phyloP scores from a whole-genome alignment of 2,888 invertebrate genomes.

The Scaeva pyrastri region DNA sequence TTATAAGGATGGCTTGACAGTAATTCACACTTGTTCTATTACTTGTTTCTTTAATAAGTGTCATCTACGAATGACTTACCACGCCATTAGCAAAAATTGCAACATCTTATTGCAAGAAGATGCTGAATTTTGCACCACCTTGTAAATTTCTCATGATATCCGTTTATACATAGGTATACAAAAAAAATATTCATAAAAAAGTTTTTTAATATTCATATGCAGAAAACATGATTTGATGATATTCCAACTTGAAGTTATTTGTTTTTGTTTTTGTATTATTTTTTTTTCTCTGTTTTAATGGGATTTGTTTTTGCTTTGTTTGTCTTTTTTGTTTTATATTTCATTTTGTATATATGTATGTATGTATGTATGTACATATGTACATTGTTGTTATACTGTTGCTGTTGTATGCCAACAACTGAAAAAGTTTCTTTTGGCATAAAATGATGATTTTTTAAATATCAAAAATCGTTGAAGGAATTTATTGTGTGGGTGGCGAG shows the following conservation, averaged over 20 bases:
- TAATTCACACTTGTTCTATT: too few species aligned
- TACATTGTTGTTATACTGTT: neutral
- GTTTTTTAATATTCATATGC: constrained; percentile 75
- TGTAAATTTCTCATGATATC: constrained; percentile 44
- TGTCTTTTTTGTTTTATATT: too few species aligned
- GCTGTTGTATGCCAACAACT: neutral
- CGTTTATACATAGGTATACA: neutral
- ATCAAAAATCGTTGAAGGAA: neutral
- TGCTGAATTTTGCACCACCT: too few species aligned
- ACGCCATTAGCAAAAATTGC: too few species aligned
- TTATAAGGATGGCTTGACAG: too few species aligned
- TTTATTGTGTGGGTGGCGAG: neutral
- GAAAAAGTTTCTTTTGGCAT: constrained; percentile 52
- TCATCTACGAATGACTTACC: too few species aligned
- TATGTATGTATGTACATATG: too few species aligned
- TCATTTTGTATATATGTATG: too few species aligned
- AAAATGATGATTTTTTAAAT: constrained; percentile 29
- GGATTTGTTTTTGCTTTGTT: too few species aligned
- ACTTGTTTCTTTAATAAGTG: too few species aligned
- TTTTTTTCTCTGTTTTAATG: neutral
- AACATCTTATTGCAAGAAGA: too few species aligned
- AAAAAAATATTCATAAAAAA: constrained; percentile 45
- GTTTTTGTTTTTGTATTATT: constrained; percentile 1
- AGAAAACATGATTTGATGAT: constrained; percentile 72
- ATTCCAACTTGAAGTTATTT: constrained; percentile 70